Base-by-base conservation (phyloP, 2,888 invertebrate species). In the Suillia variegata region DNA sequence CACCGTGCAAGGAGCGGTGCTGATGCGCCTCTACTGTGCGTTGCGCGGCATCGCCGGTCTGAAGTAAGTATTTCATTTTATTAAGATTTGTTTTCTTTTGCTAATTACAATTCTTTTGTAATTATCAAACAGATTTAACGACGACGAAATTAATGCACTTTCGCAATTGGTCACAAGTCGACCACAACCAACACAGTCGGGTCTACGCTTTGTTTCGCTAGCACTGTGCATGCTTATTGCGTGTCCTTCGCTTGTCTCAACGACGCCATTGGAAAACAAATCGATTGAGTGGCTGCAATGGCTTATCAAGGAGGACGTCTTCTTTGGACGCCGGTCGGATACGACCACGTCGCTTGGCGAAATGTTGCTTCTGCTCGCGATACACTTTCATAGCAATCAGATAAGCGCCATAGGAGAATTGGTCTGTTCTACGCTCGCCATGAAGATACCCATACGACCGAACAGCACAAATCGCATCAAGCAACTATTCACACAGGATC, bases 361-460 rank as follows among this genome's bases (percentile, higher is more conserved):
- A 84, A 95, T 98, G 94, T 83, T 98, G 54, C 87, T 98, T 0
- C 83, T 98, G 61, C 93, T 98, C 86, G 98, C 98, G 0, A 96
- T 98, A 67, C 97, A 98, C 80, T 98, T 98, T 79, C 98, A 98
- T 80, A 93, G 95, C 68, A 96, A 95, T 76, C 97, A 98, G 81
- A 85, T 96, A 63, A 88, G 91, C 55, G 95, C 96, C 5, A 96
- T 98, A 56, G 92, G 94, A 56, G 98, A 98, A 75, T 84, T 98
- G 38, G 96, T 98, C 0, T 96, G 95, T 74, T 90, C 95, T 2
- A 96, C 96, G 1, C 84, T 98, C 2, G 96, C 96, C 22, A 96
- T 98, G 95, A 95, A 97, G 78, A 92, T 96, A 62, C 90, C 92
- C 0, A 87, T 88, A 0, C 84, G 95, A 26, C 91, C 93, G 12